Base-by-base conservation (phyloP, 2,113 vertebrate genomes). In the Pheucticus melanocephalus region DNA sequence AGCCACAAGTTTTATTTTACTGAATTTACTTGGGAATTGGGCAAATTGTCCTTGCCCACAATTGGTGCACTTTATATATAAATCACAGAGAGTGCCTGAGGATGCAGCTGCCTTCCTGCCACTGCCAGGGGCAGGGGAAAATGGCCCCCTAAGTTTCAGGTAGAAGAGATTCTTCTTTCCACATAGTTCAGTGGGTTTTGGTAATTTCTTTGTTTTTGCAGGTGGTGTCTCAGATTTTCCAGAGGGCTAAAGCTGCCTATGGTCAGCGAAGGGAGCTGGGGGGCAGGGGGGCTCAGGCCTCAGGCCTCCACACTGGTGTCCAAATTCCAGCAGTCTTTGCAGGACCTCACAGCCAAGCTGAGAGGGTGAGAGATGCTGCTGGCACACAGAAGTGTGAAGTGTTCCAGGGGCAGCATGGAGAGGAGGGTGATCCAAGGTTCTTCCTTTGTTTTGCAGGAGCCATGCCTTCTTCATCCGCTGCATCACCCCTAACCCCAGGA, bases 141-240 rank as follows among this genome's bases (percentile, higher is more conserved):
- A 33, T 19, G 5, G 2, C 12, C 4, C 5, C 22, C 10, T n/a
- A 64, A 24, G 5, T 53, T 88, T 51, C 57, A 53, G 31, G 35
- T 27, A 39, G 42, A 76, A 50, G 19, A 75, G 35, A 16, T 56
- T 51, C 5, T 40, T 90, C 25, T 88, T 79, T 60, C 47, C 27
- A 16, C 4, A 11, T n/a, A 44, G 24, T 31, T 63, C 37, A 48
- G 78, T 30, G 37, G 65, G 33, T 28, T 92, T 75, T 78, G 18
- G 31, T 65, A 1, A 81, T 82, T 71, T 60, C 23, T 80, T n/a
- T 80, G 61, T n/a, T 79, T 94, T 68, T 25, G 10, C 84, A 99
- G 99, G 97, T 98, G 97, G 98, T 99, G 80, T 98, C 98, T 44
- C 97, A 97, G 88, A 94, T 99, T 94, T 99, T 99, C 97, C 96